Percentiles rank a stretch among this genome's conserved stretches.
Conservation (phyloP, 1,140 invertebrate genomes). For the Sarcophaga bullata region DNA sequence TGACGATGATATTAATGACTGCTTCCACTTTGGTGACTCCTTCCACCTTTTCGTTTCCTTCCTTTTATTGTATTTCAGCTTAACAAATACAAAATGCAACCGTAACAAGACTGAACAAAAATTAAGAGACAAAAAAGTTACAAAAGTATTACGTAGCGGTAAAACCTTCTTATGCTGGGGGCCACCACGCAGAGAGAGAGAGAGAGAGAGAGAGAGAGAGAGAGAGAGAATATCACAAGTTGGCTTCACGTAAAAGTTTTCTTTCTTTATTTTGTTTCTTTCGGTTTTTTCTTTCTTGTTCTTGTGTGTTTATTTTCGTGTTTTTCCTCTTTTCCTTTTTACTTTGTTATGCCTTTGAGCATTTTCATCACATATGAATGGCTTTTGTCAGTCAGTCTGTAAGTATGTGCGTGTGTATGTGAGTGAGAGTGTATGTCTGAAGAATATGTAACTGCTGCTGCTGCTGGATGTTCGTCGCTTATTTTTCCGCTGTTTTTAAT, state of each 20-base stretch:
- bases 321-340: background rate
- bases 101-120: too few species aligned
- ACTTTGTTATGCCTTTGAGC: slow-evolving; percentile 3
- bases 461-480: background rate
- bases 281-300: too few species aligned
- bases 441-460: too few species aligned
- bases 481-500: slow-evolving; percentile 38
- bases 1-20: slow-evolving; percentile 4
- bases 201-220: too few species aligned
- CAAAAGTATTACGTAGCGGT: too few species aligned
- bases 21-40: background rate
- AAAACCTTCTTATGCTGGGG: too few species aligned
- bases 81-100: too few species aligned
- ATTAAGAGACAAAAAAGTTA: too few species aligned
- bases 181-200: too few species aligned
- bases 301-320: too few species aligned
- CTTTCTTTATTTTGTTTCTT: background rate
- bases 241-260: slow-evolving; percentile 32
- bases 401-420: background rate
- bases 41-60: background rate
- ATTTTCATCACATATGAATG: slow-evolving; percentile 20
- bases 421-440: too few species aligned
- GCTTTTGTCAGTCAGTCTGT: slow-evolving; percentile 18
- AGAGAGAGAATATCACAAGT: slow-evolving; percentile 28
- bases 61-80: background rate